Conservation (phyloP, 1,140 invertebrate species). For the Macrostomum lignano region DNA sequence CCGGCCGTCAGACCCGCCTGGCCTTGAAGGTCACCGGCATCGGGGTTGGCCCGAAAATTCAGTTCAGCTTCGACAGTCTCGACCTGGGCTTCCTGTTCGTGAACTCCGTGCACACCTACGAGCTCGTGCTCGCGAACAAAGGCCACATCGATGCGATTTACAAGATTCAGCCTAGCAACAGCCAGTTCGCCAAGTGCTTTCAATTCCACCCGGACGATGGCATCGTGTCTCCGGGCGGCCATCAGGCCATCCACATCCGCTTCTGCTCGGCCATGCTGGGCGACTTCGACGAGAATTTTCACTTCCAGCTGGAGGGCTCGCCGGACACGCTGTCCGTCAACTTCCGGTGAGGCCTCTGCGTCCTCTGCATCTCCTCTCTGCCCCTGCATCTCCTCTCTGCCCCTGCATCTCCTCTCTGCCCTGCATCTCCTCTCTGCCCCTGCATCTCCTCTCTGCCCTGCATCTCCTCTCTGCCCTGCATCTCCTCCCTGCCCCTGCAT, state of each 20-base stretch:
- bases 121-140: constrained; percentile 25
- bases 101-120: constrained; percentile 22
- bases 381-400: too few relatives aligned
- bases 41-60: constrained; percentile 22
- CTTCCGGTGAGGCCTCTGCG: constrained; percentile 16
- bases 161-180: constrained; percentile 11
- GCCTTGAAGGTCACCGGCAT: constrained; percentile 21
- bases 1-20: constrained; percentile 21
- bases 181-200: constrained; percentile 22
- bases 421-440: too few relatives aligned
- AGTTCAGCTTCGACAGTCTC: constrained; percentile 19
- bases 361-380: too few relatives aligned
- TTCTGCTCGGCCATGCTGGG: constrained; percentile 20
- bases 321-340: constrained; percentile 13
- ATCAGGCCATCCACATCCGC: constrained; percentile 22
- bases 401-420: too few relatives aligned
- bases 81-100: constrained; percentile 28
- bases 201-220: constrained; percentile 23
- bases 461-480: too few relatives aligned
- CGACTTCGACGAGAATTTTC: constrained; percentile 22
- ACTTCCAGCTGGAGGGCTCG: constrained; percentile 24
- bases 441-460: too few relatives aligned
- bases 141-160: constrained; percentile 28
- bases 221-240: constrained; percentile 21
- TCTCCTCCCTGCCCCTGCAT: too few relatives aligned